Percentiles rank a stretch among this genome's conserved stretches.
Evolutionary conservation across 2,113 vertebrate species (phyloP).

Genomic region (Clarias batrachus): DNA sequence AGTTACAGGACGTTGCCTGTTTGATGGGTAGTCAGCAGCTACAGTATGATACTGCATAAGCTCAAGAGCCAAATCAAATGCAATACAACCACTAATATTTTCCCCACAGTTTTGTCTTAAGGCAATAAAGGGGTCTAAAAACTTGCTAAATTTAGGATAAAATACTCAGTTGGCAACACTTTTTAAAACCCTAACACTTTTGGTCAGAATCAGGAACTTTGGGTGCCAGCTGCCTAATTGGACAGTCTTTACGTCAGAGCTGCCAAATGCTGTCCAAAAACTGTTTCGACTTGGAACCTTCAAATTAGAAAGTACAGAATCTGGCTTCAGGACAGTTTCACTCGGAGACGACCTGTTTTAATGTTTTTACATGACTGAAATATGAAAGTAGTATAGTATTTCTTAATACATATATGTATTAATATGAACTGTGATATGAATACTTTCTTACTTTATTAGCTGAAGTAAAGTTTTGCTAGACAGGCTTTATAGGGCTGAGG

Average conservation of each 20-base stretch:
- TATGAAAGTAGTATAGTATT: neutral
- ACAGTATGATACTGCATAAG: neutral
- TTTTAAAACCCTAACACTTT: neutral
- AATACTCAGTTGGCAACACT: neutral
- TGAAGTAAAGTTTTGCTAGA: constrained; percentile 3
- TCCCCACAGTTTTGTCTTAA: neutral
- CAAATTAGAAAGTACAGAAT: neutral
- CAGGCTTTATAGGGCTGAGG: neutral
- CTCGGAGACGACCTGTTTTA: neutral
- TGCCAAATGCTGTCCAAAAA: neutral
- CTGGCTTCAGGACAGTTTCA: neutral
- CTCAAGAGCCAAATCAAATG: neutral
- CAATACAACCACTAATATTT: neutral
- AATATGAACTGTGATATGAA: too few species aligned
- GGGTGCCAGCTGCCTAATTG: neutral
- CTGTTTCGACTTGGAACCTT: neutral
- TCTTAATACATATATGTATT: neutral
- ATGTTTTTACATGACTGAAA: neutral
- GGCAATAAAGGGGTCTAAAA: neutral
- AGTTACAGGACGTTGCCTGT: too few species aligned
- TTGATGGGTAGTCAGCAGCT: neutral
- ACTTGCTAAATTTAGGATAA: neutral
- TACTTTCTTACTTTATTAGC: constrained; percentile 8
- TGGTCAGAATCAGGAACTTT: neutral
- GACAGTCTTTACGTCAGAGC: neutral